phyloP scores from a whole-genome alignment of 2,797 vertebrate genomes.

The Arremon brunneinucha region DNA sequence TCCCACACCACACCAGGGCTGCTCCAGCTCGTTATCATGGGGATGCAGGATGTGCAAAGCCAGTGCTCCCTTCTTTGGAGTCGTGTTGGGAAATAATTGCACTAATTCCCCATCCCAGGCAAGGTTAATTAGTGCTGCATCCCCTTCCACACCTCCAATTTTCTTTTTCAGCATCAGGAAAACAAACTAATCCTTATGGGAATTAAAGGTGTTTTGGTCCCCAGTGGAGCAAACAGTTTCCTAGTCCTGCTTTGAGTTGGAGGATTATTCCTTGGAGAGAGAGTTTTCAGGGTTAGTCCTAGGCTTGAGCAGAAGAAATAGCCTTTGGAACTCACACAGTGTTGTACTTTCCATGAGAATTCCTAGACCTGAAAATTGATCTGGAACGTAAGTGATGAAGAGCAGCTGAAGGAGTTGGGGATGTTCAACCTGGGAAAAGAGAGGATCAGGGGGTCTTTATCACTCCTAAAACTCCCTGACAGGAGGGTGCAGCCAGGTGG shows the following conservation, averaged over 20 bases:
- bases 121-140: neutral
- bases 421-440: neutral
- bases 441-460: fast-evolving
- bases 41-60: neutral
- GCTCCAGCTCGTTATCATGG: neutral
- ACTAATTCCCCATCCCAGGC: neutral
- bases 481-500: neutral
- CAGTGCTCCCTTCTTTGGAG: neutral
- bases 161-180: neutral
- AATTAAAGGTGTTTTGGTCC: neutral
- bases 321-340: fast-evolving
- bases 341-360: neutral
- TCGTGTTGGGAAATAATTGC: neutral
- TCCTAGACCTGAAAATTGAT: fast-evolving
- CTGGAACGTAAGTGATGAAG: neutral
- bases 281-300: neutral
- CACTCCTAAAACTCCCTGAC: no score
- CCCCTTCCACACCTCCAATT: neutral
- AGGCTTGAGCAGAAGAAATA: neutral
- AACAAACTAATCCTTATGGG: neutral
- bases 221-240: neutral
- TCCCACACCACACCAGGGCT: neutral
- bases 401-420: neutral
- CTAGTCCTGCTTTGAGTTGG: neutral
- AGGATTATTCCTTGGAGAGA: neutral